These are phyloP conservation scores for Ardeotis arabs DNA, from an alignment of 2,113 vertebrate genomes.

Conservation along the genomic window DNA sequence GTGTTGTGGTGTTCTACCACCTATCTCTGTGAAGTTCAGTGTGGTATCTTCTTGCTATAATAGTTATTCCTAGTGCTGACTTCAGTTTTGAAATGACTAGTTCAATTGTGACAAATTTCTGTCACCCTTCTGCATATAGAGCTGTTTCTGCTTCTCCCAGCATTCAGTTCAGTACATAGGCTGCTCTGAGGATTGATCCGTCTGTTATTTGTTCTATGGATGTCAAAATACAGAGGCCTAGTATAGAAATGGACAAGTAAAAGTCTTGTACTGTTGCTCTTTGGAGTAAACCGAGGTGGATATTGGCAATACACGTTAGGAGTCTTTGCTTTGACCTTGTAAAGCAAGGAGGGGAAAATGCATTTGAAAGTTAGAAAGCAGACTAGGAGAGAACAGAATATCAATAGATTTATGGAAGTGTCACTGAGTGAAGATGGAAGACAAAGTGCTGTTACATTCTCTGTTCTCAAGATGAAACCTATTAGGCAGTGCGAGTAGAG, in stretches of 20 bases:
- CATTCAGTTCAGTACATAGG: background rate
- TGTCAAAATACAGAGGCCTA: background rate
- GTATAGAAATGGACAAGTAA: background rate
- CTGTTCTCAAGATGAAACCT: background rate
- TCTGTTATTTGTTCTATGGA: background rate
- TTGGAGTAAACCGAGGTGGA: background rate
- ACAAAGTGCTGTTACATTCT: background rate
- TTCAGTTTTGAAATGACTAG: background rate
- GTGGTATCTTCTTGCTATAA: background rate
- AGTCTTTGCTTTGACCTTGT: background rate
- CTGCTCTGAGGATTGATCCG: background rate
- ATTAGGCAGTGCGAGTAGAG: background rate
- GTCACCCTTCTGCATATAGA: background rate
- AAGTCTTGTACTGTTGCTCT: background rate
- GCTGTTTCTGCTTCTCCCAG: background rate
- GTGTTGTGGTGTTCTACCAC: background rate
- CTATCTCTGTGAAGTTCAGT: background rate
- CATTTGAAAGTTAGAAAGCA: background rate
- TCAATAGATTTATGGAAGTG: background rate
- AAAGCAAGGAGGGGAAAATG: background rate
- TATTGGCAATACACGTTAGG: background rate
- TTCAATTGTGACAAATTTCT: background rate
- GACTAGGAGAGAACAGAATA: background rate
- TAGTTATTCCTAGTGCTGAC: background rate
- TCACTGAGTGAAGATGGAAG: background rate